Percentiles rank a stretch among this genome's conserved stretches.
These are phyloP conservation scores for Chlorops oryzae DNA, from an alignment of 1,140 invertebrate species.

Conservation along the genomic window DNA sequence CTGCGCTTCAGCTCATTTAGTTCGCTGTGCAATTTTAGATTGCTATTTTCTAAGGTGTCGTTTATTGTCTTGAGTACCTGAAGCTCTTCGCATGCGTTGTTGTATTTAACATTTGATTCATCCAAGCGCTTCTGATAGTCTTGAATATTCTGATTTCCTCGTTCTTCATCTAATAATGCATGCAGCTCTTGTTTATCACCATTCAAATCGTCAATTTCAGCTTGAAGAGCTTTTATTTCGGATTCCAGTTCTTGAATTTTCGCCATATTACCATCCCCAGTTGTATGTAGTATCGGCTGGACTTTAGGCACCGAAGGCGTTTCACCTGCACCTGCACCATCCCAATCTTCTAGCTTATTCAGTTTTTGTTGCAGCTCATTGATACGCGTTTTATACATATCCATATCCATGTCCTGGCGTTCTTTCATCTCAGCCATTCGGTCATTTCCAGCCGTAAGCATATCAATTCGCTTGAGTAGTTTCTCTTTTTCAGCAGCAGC, in stretches of 20 bases:
- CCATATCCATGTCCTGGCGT: conserved; percentile 65
- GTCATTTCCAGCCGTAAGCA: conserved; percentile 70
- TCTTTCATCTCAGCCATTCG: conserved; percentile 71
- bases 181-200: conserved; percentile 69
- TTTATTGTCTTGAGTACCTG: conserved; percentile 15
- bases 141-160: too few relatives aligned
- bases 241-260: conserved; percentile 5
- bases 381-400: conserved; percentile 63
- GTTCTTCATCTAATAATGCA: conserved; percentile 57
- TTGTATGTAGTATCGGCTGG: too few relatives aligned
- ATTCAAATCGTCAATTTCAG: conserved; percentile 53
- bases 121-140: too few relatives aligned
- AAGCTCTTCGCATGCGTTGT: too few relatives aligned
- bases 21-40: background rate
- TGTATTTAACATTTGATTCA: too few relatives aligned
- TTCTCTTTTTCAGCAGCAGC: conserved; percentile 60
- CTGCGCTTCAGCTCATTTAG: too few relatives aligned
- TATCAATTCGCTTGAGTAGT: conserved; percentile 64
- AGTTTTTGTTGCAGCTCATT: conserved; percentile 60
- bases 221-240: conserved; percentile 23
- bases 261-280: too few relatives aligned
- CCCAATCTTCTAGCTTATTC: conserved; percentile 56
- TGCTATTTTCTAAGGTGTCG: background rate
- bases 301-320: too few relatives aligned
- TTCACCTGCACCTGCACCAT: conserved; percentile 19